Conservation (phyloP, 2,888 invertebrate species). For the Meandrusa payeni region DNA sequence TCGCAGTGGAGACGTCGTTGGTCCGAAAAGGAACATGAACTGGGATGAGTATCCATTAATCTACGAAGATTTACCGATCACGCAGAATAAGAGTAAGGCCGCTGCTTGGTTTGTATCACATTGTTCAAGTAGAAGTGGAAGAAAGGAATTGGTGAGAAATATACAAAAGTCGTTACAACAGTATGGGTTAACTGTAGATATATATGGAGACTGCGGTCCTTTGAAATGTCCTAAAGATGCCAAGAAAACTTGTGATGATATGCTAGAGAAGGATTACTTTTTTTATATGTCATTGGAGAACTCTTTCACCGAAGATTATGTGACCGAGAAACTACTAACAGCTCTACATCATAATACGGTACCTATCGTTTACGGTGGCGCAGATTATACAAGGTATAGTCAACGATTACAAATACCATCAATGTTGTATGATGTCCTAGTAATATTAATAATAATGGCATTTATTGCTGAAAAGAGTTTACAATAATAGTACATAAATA, state of each 20-base stretch:
- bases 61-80: slow-evolving; percentile 37
- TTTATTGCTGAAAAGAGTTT: no score
- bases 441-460: no score
- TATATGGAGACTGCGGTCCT: slow-evolving; percentile 78
- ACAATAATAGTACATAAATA: no score
- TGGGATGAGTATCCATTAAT: slow-evolving; percentile 39
- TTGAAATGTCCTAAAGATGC: slow-evolving; percentile 44
- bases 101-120: slow-evolving; percentile 73
- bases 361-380: slow-evolving; percentile 85
- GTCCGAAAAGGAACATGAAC: slow-evolving; percentile 49
- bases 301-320: slow-evolving; percentile 81
- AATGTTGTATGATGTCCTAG: no score
- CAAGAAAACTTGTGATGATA: slow-evolving; percentile 43
- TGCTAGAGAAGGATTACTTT: slow-evolving; percentile 81
- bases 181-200: slow-evolving; percentile 62
- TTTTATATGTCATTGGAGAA: slow-evolving; percentile 89
- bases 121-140: slow-evolving; percentile 49
- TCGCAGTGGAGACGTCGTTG: slow-evolving; percentile 44
- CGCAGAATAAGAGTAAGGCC: slow-evolving; percentile 55
- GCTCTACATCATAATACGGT: slow-evolving; percentile 80
- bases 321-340: slow-evolving; percentile 82
- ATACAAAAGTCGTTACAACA: slow-evolving; percentile 42
- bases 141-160: slow-evolving; percentile 40
- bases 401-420: no score
- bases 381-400: slow-evolving; percentile 78